phyloP scores from a whole-genome alignment of 2,113 vertebrate genomes.

The Daubentonia madagascariensis region DNA sequence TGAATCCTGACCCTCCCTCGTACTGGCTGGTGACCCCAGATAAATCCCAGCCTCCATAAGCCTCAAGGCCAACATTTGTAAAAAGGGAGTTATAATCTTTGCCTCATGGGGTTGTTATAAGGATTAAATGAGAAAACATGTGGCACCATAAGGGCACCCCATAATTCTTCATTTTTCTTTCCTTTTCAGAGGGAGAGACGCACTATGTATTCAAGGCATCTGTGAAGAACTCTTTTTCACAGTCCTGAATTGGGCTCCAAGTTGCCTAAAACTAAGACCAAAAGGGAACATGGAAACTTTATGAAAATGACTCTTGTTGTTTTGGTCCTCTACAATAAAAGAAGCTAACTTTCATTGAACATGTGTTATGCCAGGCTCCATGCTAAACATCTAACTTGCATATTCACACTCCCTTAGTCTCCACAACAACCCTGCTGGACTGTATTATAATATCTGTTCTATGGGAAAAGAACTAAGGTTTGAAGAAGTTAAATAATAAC shows the following conservation, averaged over 20 bases:
- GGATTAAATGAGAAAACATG: background rate
- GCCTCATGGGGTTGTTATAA: background rate
- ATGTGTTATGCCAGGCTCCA: background rate
- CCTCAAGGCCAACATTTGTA: background rate
- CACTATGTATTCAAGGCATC: background rate
- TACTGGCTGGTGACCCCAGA: background rate
- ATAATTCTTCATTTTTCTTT: background rate
- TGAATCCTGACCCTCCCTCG: background rate
- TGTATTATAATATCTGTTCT: background rate
- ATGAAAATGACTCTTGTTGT: background rate
- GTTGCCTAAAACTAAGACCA: background rate
- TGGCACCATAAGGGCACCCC: rapidly evolving
- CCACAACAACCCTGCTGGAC: background rate
- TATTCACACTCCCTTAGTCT: background rate
- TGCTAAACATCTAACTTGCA: background rate
- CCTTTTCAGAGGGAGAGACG: background rate
- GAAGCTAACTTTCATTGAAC: background rate
- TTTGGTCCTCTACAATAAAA: background rate
- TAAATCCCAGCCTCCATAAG: background rate
- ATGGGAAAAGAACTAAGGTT: background rate
- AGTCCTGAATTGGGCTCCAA: background rate
- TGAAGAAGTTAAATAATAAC: background rate
- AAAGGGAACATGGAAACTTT: background rate
- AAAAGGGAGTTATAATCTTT: background rate
- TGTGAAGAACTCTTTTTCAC: background rate